Base-by-base conservation (phyloP, 2,888 invertebrate genomes). In the Melinaea marsaeus region DNA sequence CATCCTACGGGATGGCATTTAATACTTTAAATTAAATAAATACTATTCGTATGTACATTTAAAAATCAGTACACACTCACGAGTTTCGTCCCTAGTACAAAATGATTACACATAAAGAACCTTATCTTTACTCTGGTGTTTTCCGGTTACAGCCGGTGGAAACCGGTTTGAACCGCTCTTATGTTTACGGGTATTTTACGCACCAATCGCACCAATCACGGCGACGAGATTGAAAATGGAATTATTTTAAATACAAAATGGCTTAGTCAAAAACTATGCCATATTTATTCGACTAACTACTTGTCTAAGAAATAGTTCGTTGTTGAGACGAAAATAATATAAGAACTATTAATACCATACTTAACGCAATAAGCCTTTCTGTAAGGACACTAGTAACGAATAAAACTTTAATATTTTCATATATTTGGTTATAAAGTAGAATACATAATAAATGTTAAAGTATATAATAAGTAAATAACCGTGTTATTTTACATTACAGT, bases 41-140 rank as follows among this genome's bases (percentile, higher is more conserved):
- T 6, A 51, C 32, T 22, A 22, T 22, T 22, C 22, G 22, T 22
- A 22, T 22, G 22, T 22, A 22, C 22, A 22, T 79, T 79, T 75
- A 75, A 71, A 79, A 78, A 78, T 78, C 79, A n/a, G n/a, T n/a
- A 75, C 75, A 84, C 81, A 80, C 83, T 83, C 82, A 80, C 80
- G 77, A 80, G 78, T 79, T 75, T 79, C 80, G 81, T 80, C 79
- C 80, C 79, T 79, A 80, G 83, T 88, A 83, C 81, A 80, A 83
- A 87, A 88, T 89, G 84, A 89, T 90, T 85, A 85, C 87, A 84
- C 85, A 86, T 88, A 89, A 88, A 88, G 85, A 81, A 84, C 80
- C 82, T 85, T 88, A 87, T 88, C 86, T 88, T 83, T 85, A 85
- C 84, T 87, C 79, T 80, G 79, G 75, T 78, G 81, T 88, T 88